phyloP scores from a whole-genome alignment of 2,113 vertebrate species.

The Osmerus mordax region DNA sequence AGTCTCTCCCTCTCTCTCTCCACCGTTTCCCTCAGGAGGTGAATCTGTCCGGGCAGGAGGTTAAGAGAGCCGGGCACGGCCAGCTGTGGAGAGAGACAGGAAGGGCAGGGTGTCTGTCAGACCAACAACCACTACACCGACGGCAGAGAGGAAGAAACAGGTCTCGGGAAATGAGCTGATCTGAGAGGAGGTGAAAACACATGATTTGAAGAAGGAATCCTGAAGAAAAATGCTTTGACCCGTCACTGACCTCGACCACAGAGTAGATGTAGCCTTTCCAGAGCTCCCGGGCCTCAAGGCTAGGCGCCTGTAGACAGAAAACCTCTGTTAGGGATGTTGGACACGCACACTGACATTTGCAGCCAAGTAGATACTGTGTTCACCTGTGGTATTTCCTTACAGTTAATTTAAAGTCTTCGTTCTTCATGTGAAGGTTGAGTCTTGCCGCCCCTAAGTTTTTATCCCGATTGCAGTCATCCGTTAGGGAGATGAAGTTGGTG shows the following conservation, averaged over 20 bases:
- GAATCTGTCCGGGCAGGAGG: conserved; percentile 81
- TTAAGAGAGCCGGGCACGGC: conserved; percentile 67
- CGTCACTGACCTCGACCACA: conserved; percentile 68
- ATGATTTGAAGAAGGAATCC: too few species aligned
- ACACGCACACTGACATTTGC: too few species aligned
- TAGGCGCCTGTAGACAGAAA: conserved; percentile 63
- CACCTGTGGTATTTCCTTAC: conserved; percentile 51
- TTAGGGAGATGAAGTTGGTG: conserved; percentile 59
- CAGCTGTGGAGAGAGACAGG: conserved; percentile 56
- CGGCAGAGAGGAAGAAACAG: too few species aligned
- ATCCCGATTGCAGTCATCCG: conserved; percentile 59
- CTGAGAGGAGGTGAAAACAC: too few species aligned
- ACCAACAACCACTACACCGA: not conserved
- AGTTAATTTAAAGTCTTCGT: conserved; percentile 67
- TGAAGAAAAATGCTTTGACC: not conserved
- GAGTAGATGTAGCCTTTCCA: conserved; percentile 83
- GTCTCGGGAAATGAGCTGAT: too few species aligned
- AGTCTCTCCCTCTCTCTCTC: conserved; percentile 65
- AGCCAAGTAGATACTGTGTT: too few species aligned
- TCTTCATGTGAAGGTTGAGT: conserved; percentile 60
- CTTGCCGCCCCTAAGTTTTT: conserved; percentile 44
- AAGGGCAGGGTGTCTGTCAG: not conserved
- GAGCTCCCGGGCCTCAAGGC: conserved; percentile 74
- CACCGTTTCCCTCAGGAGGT: conserved; percentile 71
- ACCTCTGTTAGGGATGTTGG: not conserved